These are phyloP conservation scores for Atrichornis clamosus DNA, from an alignment of 2,113 vertebrate genomes.

Conservation along the genomic window DNA sequence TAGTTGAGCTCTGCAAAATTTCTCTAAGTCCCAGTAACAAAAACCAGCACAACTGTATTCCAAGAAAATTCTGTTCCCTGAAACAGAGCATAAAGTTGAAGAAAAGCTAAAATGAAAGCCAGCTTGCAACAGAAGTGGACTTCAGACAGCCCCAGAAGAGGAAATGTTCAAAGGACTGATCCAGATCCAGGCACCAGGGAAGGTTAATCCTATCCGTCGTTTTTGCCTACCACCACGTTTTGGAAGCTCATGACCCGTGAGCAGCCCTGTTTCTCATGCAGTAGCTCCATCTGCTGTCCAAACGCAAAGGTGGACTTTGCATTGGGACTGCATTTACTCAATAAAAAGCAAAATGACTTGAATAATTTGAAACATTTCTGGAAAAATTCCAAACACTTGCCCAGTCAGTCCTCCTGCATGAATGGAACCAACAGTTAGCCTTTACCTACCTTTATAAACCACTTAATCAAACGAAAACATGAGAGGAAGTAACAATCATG, in stretches of 20 bases:
- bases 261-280: not conserved
- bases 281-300: slow-evolving; percentile 52
- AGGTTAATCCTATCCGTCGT: not conserved
- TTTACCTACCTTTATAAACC: not conserved
- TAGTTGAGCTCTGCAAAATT: not conserved
- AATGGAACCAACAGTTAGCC: not conserved
- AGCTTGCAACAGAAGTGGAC: not conserved
- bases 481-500: not conserved
- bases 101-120: not conserved
- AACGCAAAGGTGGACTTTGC: not conserved
- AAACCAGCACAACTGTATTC: not conserved
- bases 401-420: not conserved
- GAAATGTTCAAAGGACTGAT: not conserved
- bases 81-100: not conserved
- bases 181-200: not conserved
- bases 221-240: not conserved
- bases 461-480: not conserved
- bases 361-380: not conserved
- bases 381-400: not conserved
- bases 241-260: accelerated
- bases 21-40: not conserved
- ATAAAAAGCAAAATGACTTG: not conserved
- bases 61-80: not conserved
- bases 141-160: not conserved
- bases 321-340: not conserved